These are phyloP conservation scores for Lucinisca nassula DNA, from an alignment of 2,888 invertebrate genomes.

Conservation along the genomic window DNA sequence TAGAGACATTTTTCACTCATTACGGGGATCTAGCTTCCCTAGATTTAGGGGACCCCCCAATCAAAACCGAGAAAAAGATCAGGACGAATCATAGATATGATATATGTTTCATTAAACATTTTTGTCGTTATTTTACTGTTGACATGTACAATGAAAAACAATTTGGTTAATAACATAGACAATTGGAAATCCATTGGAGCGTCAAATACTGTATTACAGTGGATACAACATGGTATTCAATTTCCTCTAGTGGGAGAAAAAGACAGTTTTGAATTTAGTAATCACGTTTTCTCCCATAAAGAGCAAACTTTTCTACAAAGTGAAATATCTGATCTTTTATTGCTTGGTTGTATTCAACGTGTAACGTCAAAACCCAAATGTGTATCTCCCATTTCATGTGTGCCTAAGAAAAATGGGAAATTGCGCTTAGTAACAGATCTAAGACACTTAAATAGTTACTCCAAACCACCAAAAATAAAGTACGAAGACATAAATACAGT, in stretches of 20 bases:
- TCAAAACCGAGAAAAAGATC: too few species aligned
- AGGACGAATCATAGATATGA: too few species aligned
- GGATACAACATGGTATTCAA: constrained; percentile 8
- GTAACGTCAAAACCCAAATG: not conserved
- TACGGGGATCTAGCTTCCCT: too few species aligned
- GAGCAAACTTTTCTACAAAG: constrained; percentile 1
- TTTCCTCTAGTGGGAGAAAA: not conserved
- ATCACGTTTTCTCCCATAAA: not conserved
- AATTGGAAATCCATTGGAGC: not conserved
- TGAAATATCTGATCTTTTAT: constrained; percentile 5
- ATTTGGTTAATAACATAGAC: not conserved
- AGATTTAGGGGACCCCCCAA: too few species aligned
- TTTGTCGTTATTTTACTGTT: too few species aligned
- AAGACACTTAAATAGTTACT: constrained; percentile 9
- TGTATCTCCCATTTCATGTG: constrained; percentile 30
- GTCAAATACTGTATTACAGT: not conserved
- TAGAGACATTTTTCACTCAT: too few species aligned
- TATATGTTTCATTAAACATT: too few species aligned
- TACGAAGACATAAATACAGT: constrained; percentile 41
- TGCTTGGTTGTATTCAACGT: not conserved
- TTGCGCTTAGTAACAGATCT: constrained; percentile 29
- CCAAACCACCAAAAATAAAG: not conserved
- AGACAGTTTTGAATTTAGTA: not conserved
- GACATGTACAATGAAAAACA: too few species aligned
- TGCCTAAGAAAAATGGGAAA: constrained; percentile 38